Evolutionary conservation across 2,888 invertebrate species (phyloP).

Genomic region (Maniola hyperantus): DNA sequence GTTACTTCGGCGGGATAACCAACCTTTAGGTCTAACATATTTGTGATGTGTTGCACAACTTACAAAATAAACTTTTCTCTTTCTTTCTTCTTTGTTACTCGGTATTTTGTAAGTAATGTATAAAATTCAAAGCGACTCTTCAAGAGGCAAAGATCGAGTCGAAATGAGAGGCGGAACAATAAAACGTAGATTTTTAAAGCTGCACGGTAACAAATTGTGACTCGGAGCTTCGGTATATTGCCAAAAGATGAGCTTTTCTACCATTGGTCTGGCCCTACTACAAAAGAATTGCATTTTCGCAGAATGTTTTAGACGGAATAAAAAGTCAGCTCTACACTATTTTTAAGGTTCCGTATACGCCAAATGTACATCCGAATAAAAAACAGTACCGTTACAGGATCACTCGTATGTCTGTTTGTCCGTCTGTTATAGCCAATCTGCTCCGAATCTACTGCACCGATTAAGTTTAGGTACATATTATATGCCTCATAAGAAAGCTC

Average conservation of each 20-base stretch:
- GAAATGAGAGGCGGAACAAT: constrained; percentile 73
- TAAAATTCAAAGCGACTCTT: constrained; percentile 41
- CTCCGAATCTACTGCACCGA: too few relatives aligned
- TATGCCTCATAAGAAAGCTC: too few relatives aligned
- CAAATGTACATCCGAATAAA: neutral
- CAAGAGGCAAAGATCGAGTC: constrained; percentile 61
- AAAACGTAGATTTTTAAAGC: constrained; percentile 79
- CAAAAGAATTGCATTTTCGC: neutral
- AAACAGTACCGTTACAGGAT: too few relatives aligned
- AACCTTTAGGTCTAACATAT: neutral
- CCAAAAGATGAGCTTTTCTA: constrained; percentile 55
- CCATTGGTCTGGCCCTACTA: constrained; percentile 53
- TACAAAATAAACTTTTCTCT: too few relatives aligned
- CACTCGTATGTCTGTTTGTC: too few relatives aligned
- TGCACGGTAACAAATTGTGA: constrained; percentile 76
- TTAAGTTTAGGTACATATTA: too few relatives aligned
- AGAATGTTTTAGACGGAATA: neutral
- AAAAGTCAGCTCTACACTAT: neutral
- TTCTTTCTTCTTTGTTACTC: neutral
- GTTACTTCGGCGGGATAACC: too few relatives aligned
- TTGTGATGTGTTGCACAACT: neutral
- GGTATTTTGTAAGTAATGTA: too few relatives aligned
- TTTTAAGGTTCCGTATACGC: neutral
- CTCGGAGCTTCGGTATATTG: constrained; percentile 60
- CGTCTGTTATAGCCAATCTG: too few relatives aligned